phyloP scores from a whole-genome alignment of 2,797 vertebrate genomes.

The Taenioides sp. region DNA sequence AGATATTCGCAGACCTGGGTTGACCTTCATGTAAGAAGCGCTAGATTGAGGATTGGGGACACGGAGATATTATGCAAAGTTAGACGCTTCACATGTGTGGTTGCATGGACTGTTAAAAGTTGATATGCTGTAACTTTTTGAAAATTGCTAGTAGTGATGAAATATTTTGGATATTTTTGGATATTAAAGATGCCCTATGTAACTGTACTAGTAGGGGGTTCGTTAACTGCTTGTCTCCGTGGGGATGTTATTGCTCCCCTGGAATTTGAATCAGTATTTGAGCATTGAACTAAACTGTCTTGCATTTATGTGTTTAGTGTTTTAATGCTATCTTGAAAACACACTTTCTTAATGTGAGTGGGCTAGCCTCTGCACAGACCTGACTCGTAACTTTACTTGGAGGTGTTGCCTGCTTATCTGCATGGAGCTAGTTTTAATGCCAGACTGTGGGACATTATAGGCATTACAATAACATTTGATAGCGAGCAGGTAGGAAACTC shows the following conservation, averaged over 20 bases:
- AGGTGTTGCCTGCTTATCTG: background rate
- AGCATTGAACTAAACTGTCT: background rate
- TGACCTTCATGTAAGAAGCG: conserved; percentile 51
- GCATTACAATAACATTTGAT: background rate
- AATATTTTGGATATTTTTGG: background rate
- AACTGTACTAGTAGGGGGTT: background rate
- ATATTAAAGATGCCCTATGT: background rate
- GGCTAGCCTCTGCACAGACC: background rate
- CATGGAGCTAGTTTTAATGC: background rate
- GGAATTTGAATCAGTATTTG: background rate
- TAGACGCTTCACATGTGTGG: background rate
- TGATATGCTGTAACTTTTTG: background rate
- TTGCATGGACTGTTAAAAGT: background rate
- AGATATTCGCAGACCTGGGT: conserved; percentile 24
- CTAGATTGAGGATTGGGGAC: conserved; percentile 21
- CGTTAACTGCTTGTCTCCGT: background rate
- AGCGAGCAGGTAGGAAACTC: no score
- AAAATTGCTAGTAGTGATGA: background rate
- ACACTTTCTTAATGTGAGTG: background rate
- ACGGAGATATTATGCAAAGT: conserved; percentile 22
- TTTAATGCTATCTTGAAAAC: no score
- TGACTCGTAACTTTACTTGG: background rate
- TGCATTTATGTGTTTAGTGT: no score
- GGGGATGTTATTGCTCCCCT: background rate
- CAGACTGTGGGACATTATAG: background rate